These are phyloP conservation scores for Acomys russatus DNA, from an alignment of 2,797 vertebrate species.

Conservation along the genomic window DNA sequence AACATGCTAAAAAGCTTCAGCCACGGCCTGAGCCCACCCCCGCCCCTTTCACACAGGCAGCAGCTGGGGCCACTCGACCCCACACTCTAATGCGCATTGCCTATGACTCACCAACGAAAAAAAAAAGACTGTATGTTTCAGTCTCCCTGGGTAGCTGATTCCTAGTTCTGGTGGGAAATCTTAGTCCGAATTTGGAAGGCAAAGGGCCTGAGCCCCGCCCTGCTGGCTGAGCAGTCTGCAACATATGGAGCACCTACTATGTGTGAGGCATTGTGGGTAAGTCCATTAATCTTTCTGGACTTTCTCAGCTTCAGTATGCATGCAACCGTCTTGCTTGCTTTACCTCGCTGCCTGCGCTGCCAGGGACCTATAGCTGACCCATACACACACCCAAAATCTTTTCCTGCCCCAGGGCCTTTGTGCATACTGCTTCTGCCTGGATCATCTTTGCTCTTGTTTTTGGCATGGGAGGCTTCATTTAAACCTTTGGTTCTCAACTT, in stretches of 20 bases:
- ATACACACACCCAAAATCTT: constrained; percentile 21
- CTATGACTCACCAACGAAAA: constrained; percentile 78
- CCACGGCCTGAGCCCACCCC: constrained; percentile 75
- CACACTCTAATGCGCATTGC: constrained; percentile 77
- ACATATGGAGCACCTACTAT: constrained; percentile 76
- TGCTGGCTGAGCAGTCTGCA: constrained; percentile 66
- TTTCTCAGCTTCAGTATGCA: constrained; percentile 70
- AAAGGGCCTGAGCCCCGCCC: constrained; percentile 53
- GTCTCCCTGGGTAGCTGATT: constrained; percentile 79
- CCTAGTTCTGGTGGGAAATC: constrained; percentile 79
- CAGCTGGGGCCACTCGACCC: constrained; percentile 83
- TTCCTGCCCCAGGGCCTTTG: constrained; percentile 75
- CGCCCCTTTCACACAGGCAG: constrained; percentile 72
- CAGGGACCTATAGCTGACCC: constrained; percentile 13
- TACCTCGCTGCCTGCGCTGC: constrained; percentile 12
- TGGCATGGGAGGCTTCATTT: neutral
- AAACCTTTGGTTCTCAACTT: constrained; percentile 28
- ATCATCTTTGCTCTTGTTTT: constrained; percentile 45
- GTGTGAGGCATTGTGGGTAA: constrained; percentile 81
- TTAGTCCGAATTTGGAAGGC: constrained; percentile 77
- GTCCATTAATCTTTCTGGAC: constrained; percentile 69
- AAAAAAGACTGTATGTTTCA: constrained; percentile 78
- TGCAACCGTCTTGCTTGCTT: constrained; percentile 40
- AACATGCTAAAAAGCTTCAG: constrained; percentile 84
- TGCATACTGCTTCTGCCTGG: constrained; percentile 10